A percentile compares a stretch with the other conserved stretches of the same genome.
Conservation (phyloP, 1,140 invertebrate genomes). For the Heliconius hermathena region DNA sequence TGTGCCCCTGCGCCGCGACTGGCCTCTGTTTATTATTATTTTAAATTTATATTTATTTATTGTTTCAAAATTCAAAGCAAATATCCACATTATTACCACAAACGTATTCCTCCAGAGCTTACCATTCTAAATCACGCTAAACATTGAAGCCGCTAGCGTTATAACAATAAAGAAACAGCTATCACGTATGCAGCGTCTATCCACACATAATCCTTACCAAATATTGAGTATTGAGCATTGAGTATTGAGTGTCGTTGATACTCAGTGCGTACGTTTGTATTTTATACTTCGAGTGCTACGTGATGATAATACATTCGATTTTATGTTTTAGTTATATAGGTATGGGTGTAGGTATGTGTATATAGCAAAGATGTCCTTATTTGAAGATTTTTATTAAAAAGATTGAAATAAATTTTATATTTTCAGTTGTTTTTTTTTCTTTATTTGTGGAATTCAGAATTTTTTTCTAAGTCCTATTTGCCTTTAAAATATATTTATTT, state of each 20-base stretch:
- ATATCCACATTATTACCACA: no score
- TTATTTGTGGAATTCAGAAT: no score
- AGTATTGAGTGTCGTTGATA: constrained; percentile 41
- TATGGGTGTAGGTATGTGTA: background rate
- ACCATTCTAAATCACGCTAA: background rate
- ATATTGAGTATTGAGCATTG: constrained; percentile 24
- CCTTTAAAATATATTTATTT: no score
- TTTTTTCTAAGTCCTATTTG: no score
- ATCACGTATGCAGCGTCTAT: background rate
- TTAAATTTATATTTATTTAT: no score
- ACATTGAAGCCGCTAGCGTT: background rate
- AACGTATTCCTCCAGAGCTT: background rate
- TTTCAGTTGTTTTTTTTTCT: no score
- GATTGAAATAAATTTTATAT: no score
- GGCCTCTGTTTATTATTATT: no score
- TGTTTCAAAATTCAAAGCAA: background rate
- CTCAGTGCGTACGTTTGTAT: constrained; percentile 33
- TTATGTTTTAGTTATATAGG: background rate
- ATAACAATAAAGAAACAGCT: constrained; percentile 17
- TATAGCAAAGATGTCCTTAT: background rate
- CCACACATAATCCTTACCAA: constrained; percentile 48
- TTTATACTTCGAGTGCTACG: constrained; percentile 50
- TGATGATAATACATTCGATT: constrained; percentile 37
- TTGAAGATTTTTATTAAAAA: background rate
- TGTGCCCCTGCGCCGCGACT: no score